Evolutionary conservation across 1,140 invertebrate genomes (phyloP).

Genomic region (Cepaea nemoralis): DNA sequence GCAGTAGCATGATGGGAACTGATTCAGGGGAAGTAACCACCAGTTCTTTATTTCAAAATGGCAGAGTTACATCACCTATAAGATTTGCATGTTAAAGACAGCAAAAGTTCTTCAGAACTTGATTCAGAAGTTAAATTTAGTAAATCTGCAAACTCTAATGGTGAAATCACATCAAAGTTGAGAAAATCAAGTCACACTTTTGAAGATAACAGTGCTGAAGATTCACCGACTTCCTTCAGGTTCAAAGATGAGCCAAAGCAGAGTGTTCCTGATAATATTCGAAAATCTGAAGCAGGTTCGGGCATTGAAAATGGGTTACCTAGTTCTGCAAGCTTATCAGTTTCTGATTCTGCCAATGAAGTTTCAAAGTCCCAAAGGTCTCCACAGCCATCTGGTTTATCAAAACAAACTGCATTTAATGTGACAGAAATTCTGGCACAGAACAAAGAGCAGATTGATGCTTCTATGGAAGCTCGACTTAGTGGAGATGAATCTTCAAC

Average conservation of each 20-base stretch:
- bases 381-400: neutral
- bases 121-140: neutral
- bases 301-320: neutral
- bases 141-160: neutral
- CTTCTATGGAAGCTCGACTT: neutral
- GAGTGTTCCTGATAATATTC: neutral
- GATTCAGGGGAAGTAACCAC: neutral
- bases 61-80: neutral
- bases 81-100: neutral
- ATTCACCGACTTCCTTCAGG: neutral
- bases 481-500: conserved; percentile 29
- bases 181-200: neutral
- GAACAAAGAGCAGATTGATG: conserved; percentile 16
- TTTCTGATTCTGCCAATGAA: neutral
- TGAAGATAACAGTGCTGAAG: neutral
- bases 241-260: neutral
- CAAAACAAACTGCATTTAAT: neutral
- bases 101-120: neutral
- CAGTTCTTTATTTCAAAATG: neutral
- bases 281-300: neutral
- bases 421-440: neutral
- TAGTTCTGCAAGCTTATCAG: neutral
- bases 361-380: neutral
- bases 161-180: neutral
- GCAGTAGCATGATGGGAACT: neutral